phyloP scores from a whole-genome alignment of 2,888 invertebrate species.

The Pyrrhia umbra region DNA sequence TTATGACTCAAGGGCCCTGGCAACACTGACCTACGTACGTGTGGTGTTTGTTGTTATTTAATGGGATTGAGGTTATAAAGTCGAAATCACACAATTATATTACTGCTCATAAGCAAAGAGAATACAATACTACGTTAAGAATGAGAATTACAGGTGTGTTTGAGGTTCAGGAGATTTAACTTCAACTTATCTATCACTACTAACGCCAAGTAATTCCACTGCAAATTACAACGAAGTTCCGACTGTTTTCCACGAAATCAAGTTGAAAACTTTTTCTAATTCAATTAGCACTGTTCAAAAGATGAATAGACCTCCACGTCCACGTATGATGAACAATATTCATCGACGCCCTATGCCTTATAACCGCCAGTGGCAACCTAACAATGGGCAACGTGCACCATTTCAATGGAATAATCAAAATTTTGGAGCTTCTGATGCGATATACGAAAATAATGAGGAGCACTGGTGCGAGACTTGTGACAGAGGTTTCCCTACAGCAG shows the following conservation, averaged over 20 bases:
- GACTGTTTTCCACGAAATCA: background rate
- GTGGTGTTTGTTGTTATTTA: background rate
- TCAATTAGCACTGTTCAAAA: constrained; percentile 3
- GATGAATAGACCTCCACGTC: constrained; percentile 59
- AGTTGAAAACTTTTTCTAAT: background rate
- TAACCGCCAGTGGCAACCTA: constrained; percentile 61
- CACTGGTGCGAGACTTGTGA: constrained; percentile 95
- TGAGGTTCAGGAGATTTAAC: no score
- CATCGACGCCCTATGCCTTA: constrained; percentile 49
- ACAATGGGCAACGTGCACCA: constrained; percentile 39
- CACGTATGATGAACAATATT: constrained; percentile 47
- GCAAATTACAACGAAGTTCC: background rate
- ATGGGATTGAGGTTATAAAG: background rate
- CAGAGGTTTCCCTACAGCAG: constrained; percentile 91
- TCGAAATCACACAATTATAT: background rate
- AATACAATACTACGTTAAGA: no score
- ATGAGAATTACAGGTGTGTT: background rate
- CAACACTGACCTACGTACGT: background rate
- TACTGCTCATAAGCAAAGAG: background rate
- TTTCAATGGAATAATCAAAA: constrained; percentile 41
- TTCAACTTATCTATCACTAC: no score
- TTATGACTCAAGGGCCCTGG: no score
- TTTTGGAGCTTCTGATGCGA: constrained; percentile 34
- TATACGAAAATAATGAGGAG: constrained; percentile 64
- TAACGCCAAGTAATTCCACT: background rate